Conservation (phyloP, 2,888 invertebrate species). For the Elmis aenea region DNA sequence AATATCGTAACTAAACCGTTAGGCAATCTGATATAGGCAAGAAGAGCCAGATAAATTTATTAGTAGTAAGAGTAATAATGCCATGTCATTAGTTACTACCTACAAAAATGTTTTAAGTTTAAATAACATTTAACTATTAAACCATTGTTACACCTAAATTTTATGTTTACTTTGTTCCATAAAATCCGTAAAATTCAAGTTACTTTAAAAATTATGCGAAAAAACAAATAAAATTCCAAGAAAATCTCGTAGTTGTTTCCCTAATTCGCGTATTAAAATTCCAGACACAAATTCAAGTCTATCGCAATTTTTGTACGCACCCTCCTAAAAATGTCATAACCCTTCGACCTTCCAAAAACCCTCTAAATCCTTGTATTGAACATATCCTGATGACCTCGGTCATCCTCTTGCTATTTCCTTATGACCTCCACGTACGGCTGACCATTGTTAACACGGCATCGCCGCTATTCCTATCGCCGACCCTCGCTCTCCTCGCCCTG, state of each 20-base stretch:
- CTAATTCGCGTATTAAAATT: constrained; percentile 32
- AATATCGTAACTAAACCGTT: too few relatives aligned
- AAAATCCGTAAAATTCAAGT: too few relatives aligned
- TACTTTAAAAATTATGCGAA: too few relatives aligned
- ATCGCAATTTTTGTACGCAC: constrained; percentile 28
- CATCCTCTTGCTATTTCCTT: constrained; percentile 22
- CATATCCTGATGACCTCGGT: constrained; percentile 33
- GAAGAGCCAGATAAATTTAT: too few relatives aligned
- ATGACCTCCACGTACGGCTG: constrained; percentile 29
- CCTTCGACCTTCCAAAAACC: constrained; percentile 28
- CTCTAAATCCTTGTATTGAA: constrained; percentile 33
- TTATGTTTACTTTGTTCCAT: too few relatives aligned
- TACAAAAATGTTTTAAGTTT: too few relatives aligned
- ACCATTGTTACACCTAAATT: too few relatives aligned
- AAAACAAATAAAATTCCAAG: neutral
- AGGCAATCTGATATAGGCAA: too few relatives aligned
- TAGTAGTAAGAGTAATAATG: too few relatives aligned
- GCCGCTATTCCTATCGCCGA: constrained; percentile 16
- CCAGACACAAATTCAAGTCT: constrained; percentile 26
- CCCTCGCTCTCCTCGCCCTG: constrained; percentile 16
- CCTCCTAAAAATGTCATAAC: constrained; percentile 31
- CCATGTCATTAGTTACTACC: too few relatives aligned
- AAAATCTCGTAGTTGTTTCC: constrained; percentile 19
- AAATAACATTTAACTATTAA: too few relatives aligned
- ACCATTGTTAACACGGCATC: constrained; percentile 28